phyloP scores from a whole-genome alignment of 2,797 vertebrate species.

The Sebastiscus albofasciatus region DNA sequence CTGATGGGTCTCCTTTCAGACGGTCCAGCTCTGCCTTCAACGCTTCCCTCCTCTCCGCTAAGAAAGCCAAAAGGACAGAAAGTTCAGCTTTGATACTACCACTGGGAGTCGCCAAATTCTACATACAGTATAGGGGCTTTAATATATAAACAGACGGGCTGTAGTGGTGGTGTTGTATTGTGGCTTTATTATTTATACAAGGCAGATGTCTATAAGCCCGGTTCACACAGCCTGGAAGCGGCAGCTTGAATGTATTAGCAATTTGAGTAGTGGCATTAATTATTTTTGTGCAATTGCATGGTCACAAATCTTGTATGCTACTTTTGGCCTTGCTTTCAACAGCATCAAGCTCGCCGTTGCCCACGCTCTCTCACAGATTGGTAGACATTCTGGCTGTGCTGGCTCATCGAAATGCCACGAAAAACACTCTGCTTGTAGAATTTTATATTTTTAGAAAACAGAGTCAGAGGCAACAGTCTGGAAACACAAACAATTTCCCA shows the following conservation, averaged over 20 bases:
- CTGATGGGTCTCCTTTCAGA: conserved; percentile 84
- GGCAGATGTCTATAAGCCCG: neutral
- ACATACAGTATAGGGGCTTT: neutral
- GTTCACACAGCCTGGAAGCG: neutral
- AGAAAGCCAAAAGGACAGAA: neutral
- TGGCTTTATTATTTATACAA: neutral
- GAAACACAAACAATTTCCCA: no score
- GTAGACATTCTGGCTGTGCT: no score
- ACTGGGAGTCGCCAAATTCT: neutral
- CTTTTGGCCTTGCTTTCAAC: no score
- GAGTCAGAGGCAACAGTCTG: no score
- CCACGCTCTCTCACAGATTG: no score
- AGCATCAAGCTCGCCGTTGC: no score
- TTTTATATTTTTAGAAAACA: no score
- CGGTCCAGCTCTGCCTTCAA: conserved; percentile 89
- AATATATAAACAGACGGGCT: neutral
- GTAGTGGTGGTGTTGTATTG: neutral
- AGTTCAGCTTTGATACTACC: neutral
- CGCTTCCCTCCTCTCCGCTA: conserved; percentile 90
- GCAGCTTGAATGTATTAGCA: neutral
- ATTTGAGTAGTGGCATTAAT: neutral
- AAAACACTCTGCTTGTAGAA: no score
- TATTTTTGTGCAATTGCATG: neutral
- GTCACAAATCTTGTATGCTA: no score
- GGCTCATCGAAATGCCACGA: no score